Evolutionary conservation across 2,113 vertebrate species (phyloP).

Genomic region (Ceyx cyanopectus): DNA sequence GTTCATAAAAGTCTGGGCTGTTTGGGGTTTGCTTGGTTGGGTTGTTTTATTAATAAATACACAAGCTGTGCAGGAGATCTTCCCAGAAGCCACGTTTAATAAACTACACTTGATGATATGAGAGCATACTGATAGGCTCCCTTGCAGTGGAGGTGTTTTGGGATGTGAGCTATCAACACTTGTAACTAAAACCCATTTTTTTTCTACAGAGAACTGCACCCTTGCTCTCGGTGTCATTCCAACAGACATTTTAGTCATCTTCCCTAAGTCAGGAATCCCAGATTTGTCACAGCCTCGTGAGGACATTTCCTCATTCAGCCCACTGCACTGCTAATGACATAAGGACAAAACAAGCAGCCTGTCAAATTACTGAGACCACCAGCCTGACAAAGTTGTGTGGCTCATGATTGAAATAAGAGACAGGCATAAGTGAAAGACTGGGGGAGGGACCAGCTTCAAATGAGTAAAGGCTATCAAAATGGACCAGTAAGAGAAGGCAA

Average conservation of each 20-base stretch:
- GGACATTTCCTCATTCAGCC: background rate
- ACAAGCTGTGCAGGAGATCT: background rate
- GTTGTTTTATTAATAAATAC: background rate
- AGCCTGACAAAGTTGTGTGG: background rate
- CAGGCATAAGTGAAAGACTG: background rate
- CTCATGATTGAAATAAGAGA: background rate
- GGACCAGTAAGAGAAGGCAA: background rate
- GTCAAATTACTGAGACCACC: background rate
- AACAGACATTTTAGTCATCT: background rate
- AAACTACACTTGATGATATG: background rate
- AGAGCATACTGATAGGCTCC: background rate
- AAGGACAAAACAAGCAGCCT: background rate
- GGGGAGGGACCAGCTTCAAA: accelerated
- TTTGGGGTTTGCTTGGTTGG: background rate
- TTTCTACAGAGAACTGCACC: background rate
- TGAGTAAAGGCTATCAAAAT: background rate
- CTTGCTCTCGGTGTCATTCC: background rate
- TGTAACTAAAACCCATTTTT: background rate
- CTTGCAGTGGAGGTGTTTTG: background rate
- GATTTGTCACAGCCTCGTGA: accelerated
- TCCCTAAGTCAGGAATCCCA: background rate
- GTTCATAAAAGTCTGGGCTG: background rate
- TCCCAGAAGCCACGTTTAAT: background rate
- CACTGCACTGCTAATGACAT: background rate
- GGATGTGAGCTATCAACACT: background rate